Percentiles rank a stretch among this genome's conserved stretches.
Conservation (phyloP, 2,113 vertebrate species). For the Carlito syrichta region DNA sequence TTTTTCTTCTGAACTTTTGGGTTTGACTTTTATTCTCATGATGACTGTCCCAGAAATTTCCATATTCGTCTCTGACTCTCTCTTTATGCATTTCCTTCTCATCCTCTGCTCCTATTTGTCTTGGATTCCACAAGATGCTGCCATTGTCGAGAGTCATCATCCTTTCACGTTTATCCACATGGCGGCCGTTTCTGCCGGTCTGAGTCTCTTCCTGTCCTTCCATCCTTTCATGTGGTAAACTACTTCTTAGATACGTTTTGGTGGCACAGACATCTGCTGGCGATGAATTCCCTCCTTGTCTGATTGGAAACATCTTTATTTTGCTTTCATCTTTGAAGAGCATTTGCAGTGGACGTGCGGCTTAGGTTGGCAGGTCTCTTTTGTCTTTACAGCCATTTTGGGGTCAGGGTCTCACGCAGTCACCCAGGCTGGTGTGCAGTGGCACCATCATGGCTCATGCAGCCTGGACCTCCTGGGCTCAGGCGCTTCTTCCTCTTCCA, state of each 20-base stretch:
- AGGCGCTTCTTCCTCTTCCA: too few relatives aligned
- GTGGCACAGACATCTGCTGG: neutral
- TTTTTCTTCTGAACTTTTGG: neutral
- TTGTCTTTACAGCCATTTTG: too few relatives aligned
- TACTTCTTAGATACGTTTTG: neutral
- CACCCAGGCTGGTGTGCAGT: too few relatives aligned
- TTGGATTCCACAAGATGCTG: neutral
- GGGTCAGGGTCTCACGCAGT: too few relatives aligned
- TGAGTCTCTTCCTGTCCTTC: too few relatives aligned
- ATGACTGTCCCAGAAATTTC: neutral
- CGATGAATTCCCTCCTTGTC: neutral
- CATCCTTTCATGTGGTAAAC: neutral
- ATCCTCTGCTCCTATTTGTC: neutral
- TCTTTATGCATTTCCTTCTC: neutral
- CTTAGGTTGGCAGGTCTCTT: too few relatives aligned
- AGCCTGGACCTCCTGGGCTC: too few relatives aligned
- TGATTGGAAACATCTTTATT: neutral
- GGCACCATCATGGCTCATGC: too few relatives aligned
- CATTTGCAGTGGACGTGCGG: neutral
- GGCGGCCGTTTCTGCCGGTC: neutral
- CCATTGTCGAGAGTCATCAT: neutral
- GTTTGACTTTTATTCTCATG: neutral
- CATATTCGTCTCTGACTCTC: neutral
- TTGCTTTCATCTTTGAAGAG: neutral
- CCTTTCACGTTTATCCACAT: neutral